These are phyloP conservation scores for Rhizoglyphus robini DNA, from an alignment of 1,140 invertebrate genomes.

Conservation along the genomic window DNA sequence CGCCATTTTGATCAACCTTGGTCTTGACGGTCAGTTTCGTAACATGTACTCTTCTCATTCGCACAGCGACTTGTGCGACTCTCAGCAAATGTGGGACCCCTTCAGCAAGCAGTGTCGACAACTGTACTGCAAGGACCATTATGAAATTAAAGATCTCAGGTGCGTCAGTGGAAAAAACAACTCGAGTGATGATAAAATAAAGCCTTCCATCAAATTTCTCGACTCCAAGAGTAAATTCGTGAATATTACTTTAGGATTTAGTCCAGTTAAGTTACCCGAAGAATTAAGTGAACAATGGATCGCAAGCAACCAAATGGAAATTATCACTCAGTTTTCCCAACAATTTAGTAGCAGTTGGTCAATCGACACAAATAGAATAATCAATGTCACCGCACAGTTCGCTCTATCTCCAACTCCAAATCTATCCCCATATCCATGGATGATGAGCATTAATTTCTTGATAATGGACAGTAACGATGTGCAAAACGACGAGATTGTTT, in stretches of 20 bases:
- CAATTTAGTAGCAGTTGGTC: no score
- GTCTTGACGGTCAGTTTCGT: background rate
- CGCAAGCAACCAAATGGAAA: background rate
- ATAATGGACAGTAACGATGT: background rate
- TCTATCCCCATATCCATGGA: no score
- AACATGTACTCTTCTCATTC: constrained; percentile 9
- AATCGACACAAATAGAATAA: background rate
- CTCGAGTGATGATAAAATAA: background rate
- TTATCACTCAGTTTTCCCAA: background rate
- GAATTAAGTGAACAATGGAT: no score
- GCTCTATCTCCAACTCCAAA: no score
- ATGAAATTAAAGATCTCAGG: background rate
- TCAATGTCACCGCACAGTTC: no score
- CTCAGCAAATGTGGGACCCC: constrained; percentile 15
- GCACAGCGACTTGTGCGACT: background rate
- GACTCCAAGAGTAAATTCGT: constrained; percentile 13
- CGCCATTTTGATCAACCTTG: constrained; percentile 14
- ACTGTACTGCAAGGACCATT: constrained; percentile 4
- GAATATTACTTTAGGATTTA: constrained; percentile 6
- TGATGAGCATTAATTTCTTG: background rate
- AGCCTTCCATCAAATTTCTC: background rate
- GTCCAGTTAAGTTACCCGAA: no score
- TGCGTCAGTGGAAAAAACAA: background rate
- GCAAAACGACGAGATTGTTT: no score
- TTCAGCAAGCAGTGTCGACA: constrained; percentile 18